Base-by-base conservation (phyloP, 1,140 invertebrate genomes). In the Caenorhabditis brenneri region DNA sequence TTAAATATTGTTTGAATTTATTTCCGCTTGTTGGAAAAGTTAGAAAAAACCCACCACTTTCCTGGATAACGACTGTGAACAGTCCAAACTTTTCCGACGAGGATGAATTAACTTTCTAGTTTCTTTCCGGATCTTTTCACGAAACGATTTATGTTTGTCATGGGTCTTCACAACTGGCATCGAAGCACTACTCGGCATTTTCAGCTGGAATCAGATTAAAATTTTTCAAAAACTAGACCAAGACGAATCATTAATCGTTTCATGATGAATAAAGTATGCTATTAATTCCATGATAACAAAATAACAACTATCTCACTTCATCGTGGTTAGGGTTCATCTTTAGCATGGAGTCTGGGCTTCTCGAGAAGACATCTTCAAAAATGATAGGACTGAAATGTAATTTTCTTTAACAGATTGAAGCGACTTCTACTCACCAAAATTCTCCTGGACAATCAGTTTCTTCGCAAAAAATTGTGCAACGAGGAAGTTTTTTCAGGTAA, bases 391-490 rank as follows among this genome's bases (percentile, higher is more conserved):
- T 83, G 53, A 79, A 83, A 83, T 33, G n/a, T 1, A 39, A 12
- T 60, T 60, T 7, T 27, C 22, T 27, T 42, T 36, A 42, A 39
- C 39, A 5, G 16, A 10, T 36, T 1, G 16, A 39, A 3, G 12
- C 22, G 10, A 36, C 16, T 22, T 19, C 9, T 0, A 74, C 53
- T 79, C 22, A 83, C 82, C 82, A 83, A 83, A 49, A 74, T 6
- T 83, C 74, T 31, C 69, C 49, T n/a, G 82, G 82, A 46, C 31
- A 58, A 79, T 83, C 82, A 16, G 82, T 83, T 29, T 83, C 82
- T 31, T 33, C 65, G 65, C 82, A 83, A 39, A 83, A 83, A 42
- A 83, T 48, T 42, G 69, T 39, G 74, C 69, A 83, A 24, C 53
- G 69, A 19, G 82, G 82, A 10, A 83, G 22, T 22, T 80, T 79